Evolutionary conservation across 2,113 vertebrate species (phyloP).

Genomic region (Ceyx margarethae): DNA sequence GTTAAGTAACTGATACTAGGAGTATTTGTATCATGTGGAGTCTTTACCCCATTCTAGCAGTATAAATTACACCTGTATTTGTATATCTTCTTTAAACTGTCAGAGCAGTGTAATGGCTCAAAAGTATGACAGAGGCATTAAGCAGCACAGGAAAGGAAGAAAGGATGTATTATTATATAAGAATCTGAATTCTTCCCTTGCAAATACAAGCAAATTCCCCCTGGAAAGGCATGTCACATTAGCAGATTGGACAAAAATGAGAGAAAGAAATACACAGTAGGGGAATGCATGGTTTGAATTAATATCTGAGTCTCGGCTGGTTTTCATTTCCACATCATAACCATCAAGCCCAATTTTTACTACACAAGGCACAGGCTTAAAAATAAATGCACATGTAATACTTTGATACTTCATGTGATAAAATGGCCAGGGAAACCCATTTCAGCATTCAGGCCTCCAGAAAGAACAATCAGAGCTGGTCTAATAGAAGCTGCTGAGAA

Average conservation of each 20-base stretch:
- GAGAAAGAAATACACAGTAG: neutral
- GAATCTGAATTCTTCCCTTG: conserved; percentile 20
- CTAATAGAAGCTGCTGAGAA: neutral
- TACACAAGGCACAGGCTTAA: neutral
- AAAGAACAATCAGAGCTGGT: neutral
- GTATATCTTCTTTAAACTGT: neutral
- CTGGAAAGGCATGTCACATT: conserved; percentile 44
- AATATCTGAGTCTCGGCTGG: conserved; percentile 44
- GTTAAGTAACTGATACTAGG: neutral
- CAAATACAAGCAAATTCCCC: conserved; percentile 36
- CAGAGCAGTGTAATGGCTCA: neutral
- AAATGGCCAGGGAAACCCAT: conserved; percentile 10
- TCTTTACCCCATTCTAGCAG: neutral
- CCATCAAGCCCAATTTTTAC: neutral
- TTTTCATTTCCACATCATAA: conserved; percentile 37
- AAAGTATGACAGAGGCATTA: conserved; percentile 1
- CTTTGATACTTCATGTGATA: conserved; percentile 46
- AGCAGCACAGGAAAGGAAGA: conserved; percentile 9
- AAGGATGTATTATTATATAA: neutral
- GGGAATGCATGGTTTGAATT: conserved; percentile 37
- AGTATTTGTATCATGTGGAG: neutral
- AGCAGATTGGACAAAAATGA: conserved; percentile 50
- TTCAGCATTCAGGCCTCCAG: neutral
- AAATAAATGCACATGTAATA: conserved; percentile 40
- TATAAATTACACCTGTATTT: neutral